These are phyloP conservation scores for Drosophila pseudoobscura DNA, from an alignment of 1,140 invertebrate species.

Conservation along the genomic window DNA sequence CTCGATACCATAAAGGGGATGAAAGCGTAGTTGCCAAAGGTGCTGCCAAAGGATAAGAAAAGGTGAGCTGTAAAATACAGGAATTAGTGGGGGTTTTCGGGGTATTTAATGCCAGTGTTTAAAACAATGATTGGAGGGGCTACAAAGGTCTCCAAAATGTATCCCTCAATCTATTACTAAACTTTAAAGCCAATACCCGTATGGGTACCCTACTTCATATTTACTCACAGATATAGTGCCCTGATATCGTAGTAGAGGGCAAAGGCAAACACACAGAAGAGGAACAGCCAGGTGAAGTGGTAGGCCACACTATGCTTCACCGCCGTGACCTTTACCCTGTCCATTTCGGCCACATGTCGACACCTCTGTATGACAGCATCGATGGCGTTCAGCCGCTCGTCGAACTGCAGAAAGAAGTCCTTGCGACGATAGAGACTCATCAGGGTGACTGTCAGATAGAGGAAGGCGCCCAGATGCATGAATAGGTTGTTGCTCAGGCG, in stretches of 20 bases:
- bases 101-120: too few species aligned
- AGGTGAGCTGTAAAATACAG: constrained; percentile 2
- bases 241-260: constrained; percentile 64
- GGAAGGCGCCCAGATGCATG: constrained; percentile 68
- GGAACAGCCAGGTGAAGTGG: constrained; percentile 70
- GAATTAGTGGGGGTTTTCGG: too few species aligned
- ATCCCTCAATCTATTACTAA: too few species aligned
- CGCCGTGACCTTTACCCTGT: constrained; percentile 42
- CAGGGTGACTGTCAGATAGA: constrained; percentile 63
- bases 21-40: constrained; percentile 62
- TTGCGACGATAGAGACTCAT: constrained; percentile 72
- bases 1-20: constrained; percentile 72
- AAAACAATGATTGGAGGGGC: too few species aligned
- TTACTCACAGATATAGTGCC: constrained; percentile 57
- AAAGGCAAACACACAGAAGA: constrained; percentile 57
- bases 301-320: constrained; percentile 62
- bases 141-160: too few species aligned
- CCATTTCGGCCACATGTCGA: constrained; percentile 54
- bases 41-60: constrained; percentile 29
- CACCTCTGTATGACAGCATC: constrained; percentile 62
- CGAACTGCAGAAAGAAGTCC: constrained; percentile 68
- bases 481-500: constrained; percentile 62
- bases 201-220: too few species aligned
- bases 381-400: constrained; percentile 60
- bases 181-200: too few species aligned